Evolutionary conservation across 2,797 vertebrate genomes (phyloP), one percentile per base, ranked within the genome.

Genomic region (Avahi laniger): DNA sequence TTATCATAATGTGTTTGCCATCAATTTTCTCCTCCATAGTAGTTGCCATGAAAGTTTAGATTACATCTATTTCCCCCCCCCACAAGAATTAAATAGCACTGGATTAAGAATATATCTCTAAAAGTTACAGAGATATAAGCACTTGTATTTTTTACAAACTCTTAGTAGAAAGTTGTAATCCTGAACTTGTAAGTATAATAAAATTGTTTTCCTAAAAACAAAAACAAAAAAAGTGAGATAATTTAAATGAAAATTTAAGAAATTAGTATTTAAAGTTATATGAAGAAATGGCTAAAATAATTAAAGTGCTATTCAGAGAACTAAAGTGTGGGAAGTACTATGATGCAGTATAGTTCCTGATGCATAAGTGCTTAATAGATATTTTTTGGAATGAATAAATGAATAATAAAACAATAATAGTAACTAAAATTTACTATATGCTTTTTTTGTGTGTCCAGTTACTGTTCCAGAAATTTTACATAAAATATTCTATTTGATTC

Each of bases 241-340:
- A 38, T 81, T 82, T 93, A 81, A 96, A 83, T 59, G 15, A 50
- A 92, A 95, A 26, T 72, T 38, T 54, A 89, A 50, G 70, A 61
- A 93, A 94, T 63, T 57, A 54, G 1, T 76, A 54, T 46, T 91
- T 81, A 80, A 83, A n/a, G 4, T 50, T 50, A 46, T 41, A 41
- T 38, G 35, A 87, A 35, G 8, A 70, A 88, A 78, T 52, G 38
- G 8, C 12, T 89, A 63, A 28, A 81, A 30, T 90, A 61, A 69
- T 63, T 91, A 48, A 79, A 12, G 5, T 83, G 35, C 3, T 83
- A 59, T 63, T 80, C 28, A 7, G 89, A 24, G 59, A 76, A 86
- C 10, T 38, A 46, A 70, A 70, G 14, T 75, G 5, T 85, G 22
- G 5, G 18, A 84, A 72, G 54, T 54, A 26, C 48, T 93, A n/a